Evolutionary conservation across 2,113 vertebrate species (phyloP).

Genomic region (Pseudorasbora parva): DNA sequence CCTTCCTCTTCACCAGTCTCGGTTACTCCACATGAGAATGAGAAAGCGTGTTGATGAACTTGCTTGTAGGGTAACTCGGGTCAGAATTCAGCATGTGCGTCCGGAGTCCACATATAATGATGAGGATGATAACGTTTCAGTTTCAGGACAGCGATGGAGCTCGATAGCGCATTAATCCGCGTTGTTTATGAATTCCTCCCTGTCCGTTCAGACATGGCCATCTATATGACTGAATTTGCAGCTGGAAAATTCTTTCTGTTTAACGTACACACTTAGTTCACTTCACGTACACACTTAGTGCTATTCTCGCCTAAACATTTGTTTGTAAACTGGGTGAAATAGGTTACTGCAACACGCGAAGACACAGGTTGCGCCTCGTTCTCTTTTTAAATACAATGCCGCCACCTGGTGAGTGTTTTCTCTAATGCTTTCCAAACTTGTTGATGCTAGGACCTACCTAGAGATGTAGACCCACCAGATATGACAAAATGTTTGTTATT

Average conservation of each 20-base stretch:
- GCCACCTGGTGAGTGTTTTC: constrained; percentile 35
- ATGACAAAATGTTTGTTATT: no score
- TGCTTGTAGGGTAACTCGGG: constrained; percentile 22
- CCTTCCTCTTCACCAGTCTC: neutral
- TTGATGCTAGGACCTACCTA: neutral
- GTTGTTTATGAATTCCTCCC: neutral
- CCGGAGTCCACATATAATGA: constrained; percentile 7
- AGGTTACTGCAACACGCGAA: constrained; percentile 43
- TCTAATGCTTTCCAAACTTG: neutral
- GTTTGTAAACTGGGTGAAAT: constrained; percentile 45
- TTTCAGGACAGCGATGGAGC: constrained; percentile 7
- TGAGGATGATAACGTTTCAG: constrained; percentile 17
- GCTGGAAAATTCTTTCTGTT: neutral
- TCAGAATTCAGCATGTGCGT: constrained; percentile 25
- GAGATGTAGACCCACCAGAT: neutral
- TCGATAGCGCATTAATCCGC: neutral
- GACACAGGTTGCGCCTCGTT: constrained; percentile 33
- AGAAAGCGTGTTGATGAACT: constrained; percentile 13
- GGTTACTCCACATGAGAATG: constrained; percentile 17
- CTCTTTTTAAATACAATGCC: constrained; percentile 22
- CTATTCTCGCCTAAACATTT: neutral
- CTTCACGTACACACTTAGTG: neutral
- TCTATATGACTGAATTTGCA: neutral
- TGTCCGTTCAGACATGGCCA: neutral
- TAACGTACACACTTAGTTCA: neutral